Evolutionary conservation across 1,140 invertebrate species (phyloP), one percentile per base, ranked within the genome.

Genomic region (Meloidogyne floridensis): DNA sequence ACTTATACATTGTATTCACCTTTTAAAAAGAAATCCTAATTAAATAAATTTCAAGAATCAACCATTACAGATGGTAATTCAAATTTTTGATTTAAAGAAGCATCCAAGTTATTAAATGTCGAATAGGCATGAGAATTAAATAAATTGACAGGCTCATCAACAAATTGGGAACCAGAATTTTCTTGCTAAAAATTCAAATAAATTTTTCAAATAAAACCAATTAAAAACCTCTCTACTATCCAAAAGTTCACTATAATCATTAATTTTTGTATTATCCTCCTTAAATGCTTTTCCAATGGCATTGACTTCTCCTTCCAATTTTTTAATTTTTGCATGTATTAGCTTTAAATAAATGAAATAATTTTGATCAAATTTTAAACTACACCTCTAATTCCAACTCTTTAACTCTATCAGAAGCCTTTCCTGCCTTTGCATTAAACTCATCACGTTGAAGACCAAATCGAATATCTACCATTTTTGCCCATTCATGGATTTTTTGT

Each of bases 381-480:
- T n/a, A 53, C 1, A 79, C 77, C 77, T 79, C 15, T 56, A 71
- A 10, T 18, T 79, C 77, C 54, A 79, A 42, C 10, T 79, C 42
- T 18, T 47, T 65, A 13, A 79, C 4, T 42, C 32, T 43, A 3
- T 79, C 77, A 15, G 77, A 69, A 42, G 71, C 77, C 65, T 79
- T 79, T 79, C 72, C 72, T 18, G 53, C 65, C 3, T 18, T 43
- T 43, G 47, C 43, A 8, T 79, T 79, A 15, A n/a, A 20, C 2
- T 43, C 20, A n/a, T n/a, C n/a, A n/a, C n/a, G n/a, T n/a, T n/a
- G n/a, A n/a, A n/a, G n/a, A n/a, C n/a, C n/a, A n/a, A n/a, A n/a
- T n/a, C n/a, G n/a, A n/a, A n/a, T n/a, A n/a, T n/a, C n/a, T n/a
- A n/a, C n/a, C n/a, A n/a, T n/a, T n/a, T n/a, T n/a, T n/a, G n/a